Conservation (phyloP, 2,888 invertebrate species). For the Onthophagus sagittarius region DNA sequence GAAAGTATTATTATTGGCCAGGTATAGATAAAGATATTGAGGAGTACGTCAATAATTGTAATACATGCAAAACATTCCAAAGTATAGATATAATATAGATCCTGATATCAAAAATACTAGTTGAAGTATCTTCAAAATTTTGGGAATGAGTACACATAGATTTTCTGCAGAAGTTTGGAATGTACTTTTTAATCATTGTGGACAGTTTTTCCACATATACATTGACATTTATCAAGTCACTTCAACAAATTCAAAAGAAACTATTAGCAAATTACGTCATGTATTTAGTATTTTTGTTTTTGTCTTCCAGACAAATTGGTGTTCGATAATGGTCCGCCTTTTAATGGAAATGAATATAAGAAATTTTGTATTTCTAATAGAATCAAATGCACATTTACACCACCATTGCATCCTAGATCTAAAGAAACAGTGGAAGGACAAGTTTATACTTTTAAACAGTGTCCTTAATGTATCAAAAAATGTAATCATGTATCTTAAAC, state of each 20-base stretch:
- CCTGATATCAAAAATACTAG: slow-evolving; percentile 26
- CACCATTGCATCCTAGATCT: slow-evolving; percentile 29
- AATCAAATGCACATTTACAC: slow-evolving; percentile 18
- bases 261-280: not conserved
- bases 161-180: slow-evolving; percentile 41
- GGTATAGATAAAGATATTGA: slow-evolving; percentile 33
- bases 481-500: too few species aligned
- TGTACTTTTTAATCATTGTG: slow-evolving; percentile 39
- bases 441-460: slow-evolving; percentile 19
- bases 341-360: slow-evolving; percentile 26
- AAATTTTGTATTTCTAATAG: slow-evolving; percentile 25
- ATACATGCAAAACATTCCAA: slow-evolving; percentile 19
- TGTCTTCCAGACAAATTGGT: slow-evolving; percentile 27
- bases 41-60: slow-evolving; percentile 24
- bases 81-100: slow-evolving; percentile 32
- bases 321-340: slow-evolving; percentile 29
- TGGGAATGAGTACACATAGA: slow-evolving; percentile 45
- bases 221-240: not conserved
- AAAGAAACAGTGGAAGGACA: slow-evolving; percentile 29
- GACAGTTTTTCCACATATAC: slow-evolving; percentile 40
- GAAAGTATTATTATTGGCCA: slow-evolving; percentile 18
- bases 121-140: slow-evolving; percentile 30
- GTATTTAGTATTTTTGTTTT: slow-evolving; percentile 32
- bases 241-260: slow-evolving; percentile 2
- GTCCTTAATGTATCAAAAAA: too few species aligned